A percentile compares a stretch with the other conserved stretches of the same genome.
Conservation (phyloP, 2,888 invertebrate genomes). For the Hofmannophila pseudospretella region DNA sequence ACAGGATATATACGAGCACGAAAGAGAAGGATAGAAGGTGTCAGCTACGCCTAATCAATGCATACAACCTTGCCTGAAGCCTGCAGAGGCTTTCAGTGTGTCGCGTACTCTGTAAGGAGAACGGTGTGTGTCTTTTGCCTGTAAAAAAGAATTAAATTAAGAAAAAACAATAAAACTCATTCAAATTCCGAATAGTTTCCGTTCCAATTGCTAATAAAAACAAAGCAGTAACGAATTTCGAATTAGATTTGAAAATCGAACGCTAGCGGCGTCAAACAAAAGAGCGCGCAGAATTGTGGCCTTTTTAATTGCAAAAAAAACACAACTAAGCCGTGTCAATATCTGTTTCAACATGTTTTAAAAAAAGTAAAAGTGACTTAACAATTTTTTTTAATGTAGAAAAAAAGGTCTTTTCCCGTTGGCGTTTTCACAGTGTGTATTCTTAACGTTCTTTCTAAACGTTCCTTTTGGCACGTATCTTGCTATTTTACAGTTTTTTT, state of each 20-base stretch:
- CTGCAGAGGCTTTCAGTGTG: slow-evolving; percentile 65
- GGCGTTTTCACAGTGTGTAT: background rate
- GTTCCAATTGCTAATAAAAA: slow-evolving; percentile 12
- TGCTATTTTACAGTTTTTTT: slow-evolving; percentile 12
- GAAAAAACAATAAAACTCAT: slow-evolving; percentile 17
- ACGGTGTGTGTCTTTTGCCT: slow-evolving; percentile 33
- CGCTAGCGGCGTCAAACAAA: slow-evolving; percentile 31
- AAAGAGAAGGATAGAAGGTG: slow-evolving; percentile 39
- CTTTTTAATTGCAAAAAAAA: slow-evolving; percentile 31
- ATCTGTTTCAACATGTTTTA: slow-evolving; percentile 11
- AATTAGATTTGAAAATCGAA: slow-evolving; percentile 23
- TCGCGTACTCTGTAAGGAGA: slow-evolving; percentile 37
- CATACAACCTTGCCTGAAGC: slow-evolving; percentile 52
- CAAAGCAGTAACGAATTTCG: slow-evolving; percentile 11
- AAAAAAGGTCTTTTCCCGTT: slow-evolving; percentile 2
- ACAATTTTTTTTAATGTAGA: slow-evolving; percentile 1
- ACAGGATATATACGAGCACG: slow-evolving; percentile 24
- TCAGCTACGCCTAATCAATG: slow-evolving; percentile 74
- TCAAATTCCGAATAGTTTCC: slow-evolving; percentile 16
- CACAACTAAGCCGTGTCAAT: slow-evolving; percentile 12
- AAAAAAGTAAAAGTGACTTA: slow-evolving; percentile 5
- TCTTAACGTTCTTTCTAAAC: background rate
- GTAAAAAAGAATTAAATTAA: slow-evolving; percentile 36
- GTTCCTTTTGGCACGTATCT: slow-evolving; percentile 9
- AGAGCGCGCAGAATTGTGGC: slow-evolving; percentile 41